These are phyloP conservation scores for Motacilla tschutschensis DNA, from an alignment of 2,113 vertebrate genomes.

Conservation along the genomic window DNA sequence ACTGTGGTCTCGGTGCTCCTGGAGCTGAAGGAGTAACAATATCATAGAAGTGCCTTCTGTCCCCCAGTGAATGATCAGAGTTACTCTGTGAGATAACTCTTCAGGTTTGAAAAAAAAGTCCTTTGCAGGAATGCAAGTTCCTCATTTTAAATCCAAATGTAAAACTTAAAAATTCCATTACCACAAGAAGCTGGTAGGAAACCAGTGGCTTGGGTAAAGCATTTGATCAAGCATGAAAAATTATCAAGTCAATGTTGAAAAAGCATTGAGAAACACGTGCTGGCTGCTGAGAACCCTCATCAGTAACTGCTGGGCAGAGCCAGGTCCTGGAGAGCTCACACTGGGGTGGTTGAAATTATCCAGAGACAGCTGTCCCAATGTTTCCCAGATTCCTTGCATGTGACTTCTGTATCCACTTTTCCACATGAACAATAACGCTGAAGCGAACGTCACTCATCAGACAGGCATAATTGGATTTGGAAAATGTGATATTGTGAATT, in stretches of 20 bases:
- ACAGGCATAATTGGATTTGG: constrained; percentile 52
- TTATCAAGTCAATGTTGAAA: neutral
- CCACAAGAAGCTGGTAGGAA: neutral
- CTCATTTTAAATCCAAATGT: neutral
- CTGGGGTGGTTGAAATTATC: neutral
- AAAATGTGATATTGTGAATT: constrained; percentile 59
- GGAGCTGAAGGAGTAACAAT: neutral
- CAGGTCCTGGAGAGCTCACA: neutral
- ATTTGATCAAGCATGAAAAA: rapidly evolving
- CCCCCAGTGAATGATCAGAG: neutral
- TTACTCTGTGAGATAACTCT: neutral
- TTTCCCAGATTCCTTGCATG: neutral
- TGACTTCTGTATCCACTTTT: neutral
- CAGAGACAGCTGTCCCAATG: neutral
- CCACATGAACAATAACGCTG: constrained; percentile 1
- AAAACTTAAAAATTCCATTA: neutral
- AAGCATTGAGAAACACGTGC: rapidly evolving
- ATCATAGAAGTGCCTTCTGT: neutral
- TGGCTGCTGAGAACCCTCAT: neutral
- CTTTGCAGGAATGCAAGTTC: neutral
- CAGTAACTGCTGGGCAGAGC: neutral
- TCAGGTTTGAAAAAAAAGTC: neutral
- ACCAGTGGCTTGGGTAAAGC: neutral
- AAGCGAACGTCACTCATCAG: constrained; percentile 27
- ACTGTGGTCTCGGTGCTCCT: neutral